Evolutionary conservation across 2,797 vertebrate species (phyloP), one percentile per base, ranked within the genome.

Genomic region (Lagorchestes hirsutus): DNA sequence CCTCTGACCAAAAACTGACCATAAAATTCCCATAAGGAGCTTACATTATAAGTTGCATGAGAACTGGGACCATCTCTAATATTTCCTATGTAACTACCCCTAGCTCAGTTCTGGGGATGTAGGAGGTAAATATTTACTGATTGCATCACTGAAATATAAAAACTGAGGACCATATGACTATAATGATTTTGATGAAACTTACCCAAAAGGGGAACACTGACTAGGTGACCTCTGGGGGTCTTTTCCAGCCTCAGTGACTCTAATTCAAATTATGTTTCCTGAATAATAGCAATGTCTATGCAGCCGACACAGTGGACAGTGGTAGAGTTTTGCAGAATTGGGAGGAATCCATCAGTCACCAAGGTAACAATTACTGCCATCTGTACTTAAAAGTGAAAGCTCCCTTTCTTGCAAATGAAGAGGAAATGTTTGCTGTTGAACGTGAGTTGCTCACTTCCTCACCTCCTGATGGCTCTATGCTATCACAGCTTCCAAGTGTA

Each of bases 361-460:
- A 97, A 90, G 97, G 90, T 98, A 98, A 97, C 94, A 55, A 93
- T 95, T 6, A 94, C 52, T n/a, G 5, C 94, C 62, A 82, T 96
- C 96, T 96, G 91, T 96, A 97, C 93, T 97, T 95, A 98, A 97
- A 98, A 97, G 95, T 52, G 97, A 98, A 98, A 97, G 62, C 52
- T 94, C 93, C 59, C 96, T 98, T 59, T 55, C 0, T 55, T 31
- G 91, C 46, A 97, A 98, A 98, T 97, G 97, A 98, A 97, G 97
- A 96, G 96, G 98, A 97, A 98, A 97, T 93, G 93, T 96, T 93
- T 97, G 59, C 95, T 98, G 97, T 95, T 97, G 97, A 98, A 97
- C 87, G 59, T 90, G 94, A 97, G 58, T 93, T 97, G 94, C 90
- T 96, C 95, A 96, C 96, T 97, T 95, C 96, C 95, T 93, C 95